Evolutionary conservation across 2,888 invertebrate species (phyloP).

Genomic region (Caenorhabditis sinica): DNA sequence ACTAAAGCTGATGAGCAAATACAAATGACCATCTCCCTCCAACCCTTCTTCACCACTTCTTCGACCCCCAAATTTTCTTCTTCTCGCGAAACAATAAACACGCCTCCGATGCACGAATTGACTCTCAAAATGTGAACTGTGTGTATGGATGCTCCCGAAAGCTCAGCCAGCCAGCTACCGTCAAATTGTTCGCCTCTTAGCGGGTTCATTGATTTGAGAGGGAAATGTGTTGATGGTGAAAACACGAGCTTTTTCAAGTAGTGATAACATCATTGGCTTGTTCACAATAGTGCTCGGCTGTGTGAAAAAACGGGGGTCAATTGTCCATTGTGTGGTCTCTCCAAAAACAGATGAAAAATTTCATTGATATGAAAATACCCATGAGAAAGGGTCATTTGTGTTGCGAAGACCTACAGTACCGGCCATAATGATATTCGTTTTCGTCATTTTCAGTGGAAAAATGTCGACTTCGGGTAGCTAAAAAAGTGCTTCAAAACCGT

Average conservation of each 20-base stretch:
- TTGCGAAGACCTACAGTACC: no score
- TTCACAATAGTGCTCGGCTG: neutral
- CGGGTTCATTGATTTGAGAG: conserved; percentile 16
- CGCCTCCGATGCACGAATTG: conserved; percentile 55
- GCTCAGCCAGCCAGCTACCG: conserved; percentile 9
- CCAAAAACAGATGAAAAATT: no score
- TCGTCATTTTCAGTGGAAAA: no score
- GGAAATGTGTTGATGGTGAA: conserved; percentile 15
- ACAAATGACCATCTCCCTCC: conserved; percentile 42
- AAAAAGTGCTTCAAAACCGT: no score
- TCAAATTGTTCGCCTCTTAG: conserved; percentile 6
- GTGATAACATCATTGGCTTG: conserved; percentile 14
- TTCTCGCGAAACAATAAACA: conserved; percentile 51
- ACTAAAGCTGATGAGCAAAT: conserved; percentile 56
- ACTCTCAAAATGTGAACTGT: conserved; percentile 43
- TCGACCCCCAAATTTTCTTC: conserved; percentile 1
- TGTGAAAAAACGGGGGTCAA: neutral
- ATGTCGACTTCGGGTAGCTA: no score
- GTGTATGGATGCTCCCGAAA: conserved; percentile 13
- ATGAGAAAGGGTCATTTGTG: no score
- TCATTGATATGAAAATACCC: no score
- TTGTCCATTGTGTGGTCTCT: no score
- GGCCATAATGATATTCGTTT: no score
- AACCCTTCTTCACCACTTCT: conserved; percentile 27
- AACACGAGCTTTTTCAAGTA: conserved; percentile 38